phyloP scores from a whole-genome alignment of 2,888 invertebrate species.

The Tiliacea aurago region DNA sequence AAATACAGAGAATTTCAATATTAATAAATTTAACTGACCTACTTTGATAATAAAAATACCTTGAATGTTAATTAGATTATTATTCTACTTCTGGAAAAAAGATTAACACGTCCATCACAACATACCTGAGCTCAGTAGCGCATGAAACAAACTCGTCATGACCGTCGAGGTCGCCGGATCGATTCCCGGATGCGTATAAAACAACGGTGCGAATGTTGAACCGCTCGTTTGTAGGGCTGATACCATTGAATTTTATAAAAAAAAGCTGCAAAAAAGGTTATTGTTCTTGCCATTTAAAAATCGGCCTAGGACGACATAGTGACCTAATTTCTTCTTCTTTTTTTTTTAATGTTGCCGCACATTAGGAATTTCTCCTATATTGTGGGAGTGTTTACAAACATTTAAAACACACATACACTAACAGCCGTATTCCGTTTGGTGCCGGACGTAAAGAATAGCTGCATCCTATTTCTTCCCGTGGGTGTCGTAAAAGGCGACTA shows the following conservation, averaged over 20 bases:
- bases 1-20: conserved; percentile 7
- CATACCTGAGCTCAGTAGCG: conserved; percentile 45
- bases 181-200: conserved; percentile 61
- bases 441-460: too few species aligned
- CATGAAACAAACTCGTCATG: conserved; percentile 55
- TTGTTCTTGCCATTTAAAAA: neutral
- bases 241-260: neutral
- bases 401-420: too few species aligned
- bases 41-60: conserved; percentile 38
- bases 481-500: too few species aligned
- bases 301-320: too few species aligned
- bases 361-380: too few species aligned
- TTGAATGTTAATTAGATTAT: conserved; percentile 26
- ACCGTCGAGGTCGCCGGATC: conserved; percentile 58
- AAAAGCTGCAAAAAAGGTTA: neutral
- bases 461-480: too few species aligned
- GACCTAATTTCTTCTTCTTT: too few species aligned
- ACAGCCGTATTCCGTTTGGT: too few species aligned
- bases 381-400: too few species aligned
- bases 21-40: conserved; percentile 24
- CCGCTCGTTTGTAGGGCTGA: conserved; percentile 44
- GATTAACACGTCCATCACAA: conserved; percentile 29
- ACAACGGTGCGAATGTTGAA: conserved; percentile 43
- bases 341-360: too few species aligned
- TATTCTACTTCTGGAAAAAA: conserved; percentile 15